Conservation (phyloP, 2,113 vertebrate species). For the Rattus norvegicus region DNA sequence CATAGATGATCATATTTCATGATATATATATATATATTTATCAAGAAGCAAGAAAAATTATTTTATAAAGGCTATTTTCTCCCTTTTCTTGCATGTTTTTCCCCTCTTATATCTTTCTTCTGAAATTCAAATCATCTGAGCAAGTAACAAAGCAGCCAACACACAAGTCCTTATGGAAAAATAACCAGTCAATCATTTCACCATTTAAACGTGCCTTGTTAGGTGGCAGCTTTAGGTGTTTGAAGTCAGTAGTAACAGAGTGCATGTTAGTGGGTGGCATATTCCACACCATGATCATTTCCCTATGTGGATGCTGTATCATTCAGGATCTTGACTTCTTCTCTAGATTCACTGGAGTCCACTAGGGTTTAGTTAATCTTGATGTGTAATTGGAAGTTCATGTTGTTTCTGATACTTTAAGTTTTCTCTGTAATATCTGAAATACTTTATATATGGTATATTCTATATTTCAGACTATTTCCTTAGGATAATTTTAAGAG, state of each 20-base stretch:
- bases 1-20: not conserved
- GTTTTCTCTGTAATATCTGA: not conserved
- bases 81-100: not conserved
- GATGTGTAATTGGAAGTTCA: not conserved
- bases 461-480: not conserved
- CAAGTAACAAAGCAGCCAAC: not conserved
- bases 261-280: not conserved
- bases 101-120: not conserved
- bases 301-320: not conserved
- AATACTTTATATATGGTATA: not conserved
- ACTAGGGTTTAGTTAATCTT: not conserved
- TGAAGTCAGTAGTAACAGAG: not conserved
- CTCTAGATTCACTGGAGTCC: not conserved
- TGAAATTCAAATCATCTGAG: not conserved
- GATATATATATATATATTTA: not conserved
- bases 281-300: not conserved
- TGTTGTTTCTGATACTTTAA: not conserved
- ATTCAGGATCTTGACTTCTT: not conserved
- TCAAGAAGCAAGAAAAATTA: not conserved
- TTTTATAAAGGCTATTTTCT: not conserved
- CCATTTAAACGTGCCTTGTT: not conserved
- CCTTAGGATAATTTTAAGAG: conserved; percentile 47
- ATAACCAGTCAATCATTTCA: not conserved
- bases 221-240: not conserved
- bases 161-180: not conserved